Evolutionary conservation across 2,113 vertebrate genomes (phyloP), one percentile per base, ranked within the genome.

Genomic region (Calyptommatus sinebrachiatus): DNA sequence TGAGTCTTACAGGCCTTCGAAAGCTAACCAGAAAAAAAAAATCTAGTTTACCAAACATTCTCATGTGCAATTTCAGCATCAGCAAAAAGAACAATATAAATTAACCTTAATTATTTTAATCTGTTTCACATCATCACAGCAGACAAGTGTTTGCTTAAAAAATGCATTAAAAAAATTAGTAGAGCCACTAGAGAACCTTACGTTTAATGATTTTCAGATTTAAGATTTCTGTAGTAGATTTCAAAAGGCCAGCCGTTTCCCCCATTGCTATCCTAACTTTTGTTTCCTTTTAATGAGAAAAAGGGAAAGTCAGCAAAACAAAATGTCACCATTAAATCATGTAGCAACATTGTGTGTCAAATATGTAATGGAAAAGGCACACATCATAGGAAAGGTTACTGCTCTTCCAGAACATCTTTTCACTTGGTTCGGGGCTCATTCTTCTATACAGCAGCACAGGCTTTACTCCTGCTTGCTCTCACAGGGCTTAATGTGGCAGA

Each of bases 261-360:
- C 88, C 93, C 89, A 92, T 96, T 85, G 87, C 77, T 71, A 91
- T 85, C 88, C 87, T 87, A 91, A 91, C 88, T 88, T 91, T 88
- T 91, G 85, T 95, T 95, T 95, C 92, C 92, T 92, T 88, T 92
- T 93, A 95, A 91, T 95, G 96, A 93, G 93, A 68, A 95, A 92
- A 92, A 88, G 73, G 76, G 67, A 86, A 91, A 95, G 96, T 97
- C 96, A 98, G 96, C 97, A 97, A 97, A 98, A 98, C 95, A 96
- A 97, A 98, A 98, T 97, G 96, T 95, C 95, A 94, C 90, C 94
- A 93, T 97, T 98, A 98, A 98, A 98, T 99, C 96, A 98, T 96
- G 95, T 94, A 91, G 85, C 84, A 91, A 88, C 88, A 95, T 95
- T 95, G 90, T 84, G 87, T 96, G 95, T 97, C 97, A 97, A 94